Evolutionary conservation across 2,888 invertebrate species (phyloP), one percentile per base, ranked within the genome.

Genomic region (Bombyx huttoni): DNA sequence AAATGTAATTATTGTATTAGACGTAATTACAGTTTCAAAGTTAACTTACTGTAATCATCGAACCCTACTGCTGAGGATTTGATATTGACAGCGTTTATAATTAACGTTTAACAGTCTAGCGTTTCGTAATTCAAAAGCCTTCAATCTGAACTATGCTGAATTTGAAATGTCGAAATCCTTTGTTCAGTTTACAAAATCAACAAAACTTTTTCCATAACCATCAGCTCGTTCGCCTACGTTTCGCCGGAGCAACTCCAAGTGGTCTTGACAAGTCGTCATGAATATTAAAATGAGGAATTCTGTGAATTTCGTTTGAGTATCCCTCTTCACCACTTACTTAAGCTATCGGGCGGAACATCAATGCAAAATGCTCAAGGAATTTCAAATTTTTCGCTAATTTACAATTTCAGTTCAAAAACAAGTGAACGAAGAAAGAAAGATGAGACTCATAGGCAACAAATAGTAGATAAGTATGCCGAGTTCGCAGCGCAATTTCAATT

Each of bases 191-290:
- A 66, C 58, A 59, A 65, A 70, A 68, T 67, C 62, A 58, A 53
- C 53, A 56, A 57, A 75, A 76, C 66, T 75, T 76, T 75, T 72
- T 68, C 69, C 65, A 74, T 75, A 74, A 70, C 69, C 62, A 58
- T 62, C 61, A 57, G 57, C 53, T 57, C 55, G 56, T 57, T 61
- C 59, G 54, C 56, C 55, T 56, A 63, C 60, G 59, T 64, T 52
- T 67, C 73, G 68, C 73, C 75, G 71, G 71, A 73, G 65, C 70
- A 67, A 51, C 56, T 63, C 62, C 62, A 57, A 70, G 69, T 64
- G 64, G 59, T 65, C 66, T 73, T 65, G 61, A 68, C 59, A 67
- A 68, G 57, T 66, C 57, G 59, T 64, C 63, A 54, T 58, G 61
- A 66, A 70, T 68, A 69, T 68, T 68, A 62, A 63, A 70, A 64